Conservation (phyloP, 37 sponge, comb jelly and placozoan species). For the Petrosia ficiformis region DNA sequence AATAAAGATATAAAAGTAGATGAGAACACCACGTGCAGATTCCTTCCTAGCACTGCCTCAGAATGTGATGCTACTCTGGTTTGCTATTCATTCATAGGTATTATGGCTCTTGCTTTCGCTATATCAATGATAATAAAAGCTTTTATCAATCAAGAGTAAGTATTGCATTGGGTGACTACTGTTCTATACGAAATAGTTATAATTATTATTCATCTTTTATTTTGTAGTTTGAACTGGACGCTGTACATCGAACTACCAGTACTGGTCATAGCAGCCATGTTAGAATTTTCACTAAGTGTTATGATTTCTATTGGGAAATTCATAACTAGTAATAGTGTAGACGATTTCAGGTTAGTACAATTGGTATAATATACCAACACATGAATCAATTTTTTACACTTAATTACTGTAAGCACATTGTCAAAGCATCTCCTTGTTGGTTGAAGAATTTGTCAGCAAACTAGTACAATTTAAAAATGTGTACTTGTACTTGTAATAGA, state of each 20-base stretch:
- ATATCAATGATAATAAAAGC: constrained; percentile 30
- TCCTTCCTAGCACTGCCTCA: too few relatives aligned
- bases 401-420: too few relatives aligned
- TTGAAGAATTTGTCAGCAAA: background rate
- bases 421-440: background rate
- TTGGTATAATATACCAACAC: too few relatives aligned
- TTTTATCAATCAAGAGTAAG: constrained; percentile 54
- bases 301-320: constrained; percentile 46
- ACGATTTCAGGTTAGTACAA: background rate
- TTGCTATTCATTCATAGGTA: constrained; percentile 19
- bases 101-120: constrained; percentile 15
- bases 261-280: background rate
- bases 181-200: too few relatives aligned
- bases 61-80: constrained; percentile 28
- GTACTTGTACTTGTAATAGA: too few relatives aligned
- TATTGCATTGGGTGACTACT: too few relatives aligned
- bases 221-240: constrained; percentile 41
- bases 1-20: background rate
- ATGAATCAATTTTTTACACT: too few relatives aligned
- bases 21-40: too few relatives aligned
- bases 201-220: background rate
- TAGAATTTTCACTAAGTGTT: constrained; percentile 35
- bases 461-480: too few relatives aligned
- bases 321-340: constrained; percentile 33
- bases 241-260: constrained; percentile 33